Conservation (phyloP, 2,797 vertebrate species). For the Alcedo quadribrachys region DNA sequence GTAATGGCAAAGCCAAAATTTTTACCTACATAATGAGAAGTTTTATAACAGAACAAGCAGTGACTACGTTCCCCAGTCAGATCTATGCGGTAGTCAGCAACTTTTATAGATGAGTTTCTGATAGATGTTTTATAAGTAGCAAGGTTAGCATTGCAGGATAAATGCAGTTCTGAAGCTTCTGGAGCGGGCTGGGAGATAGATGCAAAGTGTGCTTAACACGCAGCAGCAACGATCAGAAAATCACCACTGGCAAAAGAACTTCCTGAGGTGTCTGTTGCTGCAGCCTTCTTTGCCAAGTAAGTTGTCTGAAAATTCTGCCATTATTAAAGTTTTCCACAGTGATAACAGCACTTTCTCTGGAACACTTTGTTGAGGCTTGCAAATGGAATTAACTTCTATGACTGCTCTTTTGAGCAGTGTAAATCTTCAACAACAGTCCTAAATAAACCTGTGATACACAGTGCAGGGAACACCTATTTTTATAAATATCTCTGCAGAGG, state of each 20-base stretch:
- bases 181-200: background rate
- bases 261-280: background rate
- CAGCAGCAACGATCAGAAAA: background rate
- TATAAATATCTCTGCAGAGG: constrained; percentile 49
- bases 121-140: background rate
- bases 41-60: background rate
- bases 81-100: background rate
- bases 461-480: constrained; percentile 44
- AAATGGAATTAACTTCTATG: constrained; percentile 57
- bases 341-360: background rate
- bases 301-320: constrained; percentile 46
- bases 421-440: constrained; percentile 59
- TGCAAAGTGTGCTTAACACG: background rate
- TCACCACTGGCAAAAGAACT: background rate
- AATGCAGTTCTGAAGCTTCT: background rate
- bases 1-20: background rate
- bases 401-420: constrained; percentile 62
- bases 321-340: constrained; percentile 37
- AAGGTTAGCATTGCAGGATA: background rate
- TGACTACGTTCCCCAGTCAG: accelerated
- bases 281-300: constrained; percentile 43
- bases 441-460: constrained; percentile 48
- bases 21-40: background rate
- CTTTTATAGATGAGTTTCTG: background rate
- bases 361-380: constrained; percentile 43